Evolutionary conservation across 2,113 vertebrate genomes (phyloP), one percentile per base, ranked within the genome.

Genomic region (Oceanodroma tethys): DNA sequence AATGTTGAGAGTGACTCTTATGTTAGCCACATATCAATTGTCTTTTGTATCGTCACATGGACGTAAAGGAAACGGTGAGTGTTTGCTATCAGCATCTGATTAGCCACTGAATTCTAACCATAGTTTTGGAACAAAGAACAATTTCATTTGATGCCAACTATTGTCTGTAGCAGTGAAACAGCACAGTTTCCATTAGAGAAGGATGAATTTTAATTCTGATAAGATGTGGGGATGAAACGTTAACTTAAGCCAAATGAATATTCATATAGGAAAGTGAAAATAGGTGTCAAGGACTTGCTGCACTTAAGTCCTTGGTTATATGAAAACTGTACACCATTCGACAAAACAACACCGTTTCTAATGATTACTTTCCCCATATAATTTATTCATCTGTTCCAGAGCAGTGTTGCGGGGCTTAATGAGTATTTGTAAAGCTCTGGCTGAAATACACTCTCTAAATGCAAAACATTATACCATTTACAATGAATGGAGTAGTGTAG

Each of bases 371-470:
- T 87, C 86, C 74, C 81, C 60, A 73, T 83, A 95, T 96, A 96
- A 97, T 96, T 95, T 97, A 97, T 96, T 97, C 91, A 96, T 96
- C 94, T 94, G 91, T 95, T 97, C 94, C 86, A 94, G 81, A 94
- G 86, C 83, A 65, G 83, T 91, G 95, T 91, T 97, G 93, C 20
- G 0, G 70, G 83, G 86, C 78, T 95, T 96, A 97, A 96, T 70
- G 89, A 88, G 71, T 95, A 89, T 95, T 96, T 96, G 93, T 93
- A 96, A 95, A 97, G 91, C 96, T 79, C 84, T 88, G 86, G 73
- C 94, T 94, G 86, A 95, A 96, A 96, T 70, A 71, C 66, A 73
- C 81, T 95, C 81, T 94, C 89, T 79, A 95, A 95, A 90, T 95
- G 78, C 89, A 95, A 95, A 95, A 97, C 93, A 85, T 91, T 82